These are phyloP conservation scores for Bombylius major DNA, from an alignment of 2,888 invertebrate species.

Conservation along the genomic window DNA sequence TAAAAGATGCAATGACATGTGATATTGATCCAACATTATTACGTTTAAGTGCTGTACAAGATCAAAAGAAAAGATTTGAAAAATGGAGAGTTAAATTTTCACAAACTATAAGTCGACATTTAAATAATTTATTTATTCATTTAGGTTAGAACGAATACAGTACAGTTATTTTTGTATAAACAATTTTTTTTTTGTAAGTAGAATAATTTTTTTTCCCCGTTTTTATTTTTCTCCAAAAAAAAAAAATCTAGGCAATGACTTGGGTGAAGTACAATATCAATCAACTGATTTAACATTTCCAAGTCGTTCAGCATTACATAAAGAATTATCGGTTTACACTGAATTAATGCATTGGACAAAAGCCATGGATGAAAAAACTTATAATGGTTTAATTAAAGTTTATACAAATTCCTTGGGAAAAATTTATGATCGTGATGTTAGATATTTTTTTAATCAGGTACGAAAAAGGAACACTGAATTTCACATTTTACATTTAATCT, in stretches of 20 bases:
- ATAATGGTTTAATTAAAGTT: constrained; percentile 65
- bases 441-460: constrained; percentile 60
- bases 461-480: constrained; percentile 12
- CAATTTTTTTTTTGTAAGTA: not conserved
- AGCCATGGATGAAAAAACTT: constrained; percentile 72
- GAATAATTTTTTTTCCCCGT: constrained; percentile 8
- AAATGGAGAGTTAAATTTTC: constrained; percentile 70
- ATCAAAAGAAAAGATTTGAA: constrained; percentile 65
- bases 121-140: constrained; percentile 91
- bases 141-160: constrained; percentile 50
- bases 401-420: constrained; percentile 75
- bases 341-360: constrained; percentile 88
- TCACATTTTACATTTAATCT: too few species aligned
- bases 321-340: constrained; percentile 73
- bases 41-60: constrained; percentile 62
- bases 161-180: too few species aligned
- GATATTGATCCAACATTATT: constrained; percentile 50
- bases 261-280: constrained; percentile 42
- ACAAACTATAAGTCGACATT: constrained; percentile 70
- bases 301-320: constrained; percentile 67
- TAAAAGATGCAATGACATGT: constrained; percentile 61
- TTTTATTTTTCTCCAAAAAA: too few species aligned
- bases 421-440: constrained; percentile 77
- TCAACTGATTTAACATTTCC: constrained; percentile 52
- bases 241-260: constrained; percentile 46